Base-by-base conservation (phyloP, 1,140 invertebrate species). In the Conopomorpha cramerella region DNA sequence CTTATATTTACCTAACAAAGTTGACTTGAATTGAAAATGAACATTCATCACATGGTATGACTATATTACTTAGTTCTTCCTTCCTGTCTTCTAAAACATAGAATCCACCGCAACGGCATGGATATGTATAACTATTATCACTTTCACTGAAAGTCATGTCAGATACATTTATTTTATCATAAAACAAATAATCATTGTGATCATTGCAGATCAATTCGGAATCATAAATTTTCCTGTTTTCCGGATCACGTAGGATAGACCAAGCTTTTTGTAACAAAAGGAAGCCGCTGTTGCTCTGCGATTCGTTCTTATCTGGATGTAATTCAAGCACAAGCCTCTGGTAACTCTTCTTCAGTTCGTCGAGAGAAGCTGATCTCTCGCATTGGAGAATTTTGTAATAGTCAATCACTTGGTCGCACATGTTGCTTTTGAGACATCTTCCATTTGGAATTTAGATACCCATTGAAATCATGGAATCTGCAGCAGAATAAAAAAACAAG, bases 321-420 rank as follows among this genome's bases (percentile, higher is more conserved):
- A 73, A 63, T 40, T 77, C 51, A 33, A 85, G 65, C 10, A 78
- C 68, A 15, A 86, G 58, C 29, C 77, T 72, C 47, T 83, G 82
- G 62, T 87, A 89, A 43, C 71, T 82, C 42, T 58, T 73, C 52
- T 86, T 88, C 15, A 88, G 44, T 49, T 86, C 84, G 30, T 85
- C 81, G 8, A 52, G 47, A 0, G 81, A 64, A 6, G 83, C 79
- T 26, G 68, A 63, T 39, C 61, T 57, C 2, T 71, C 54, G 45
- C 85, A 84, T 13, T 79, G 70, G n/a, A 89, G 61, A 27, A 84
- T 55, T 43, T 74, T 45, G 48, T 89, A 89, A 47, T 82, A 82
- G 50, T 84, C 57, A 10, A 54, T 16, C 19, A 51, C 41, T 12
- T n/a, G 2, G n/a, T 14, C 12, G n/a, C n/a, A n/a, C n/a, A n/a